phyloP scores from a whole-genome alignment of 2,113 vertebrate genomes.

The Gasterosteus aculeatus region DNA sequence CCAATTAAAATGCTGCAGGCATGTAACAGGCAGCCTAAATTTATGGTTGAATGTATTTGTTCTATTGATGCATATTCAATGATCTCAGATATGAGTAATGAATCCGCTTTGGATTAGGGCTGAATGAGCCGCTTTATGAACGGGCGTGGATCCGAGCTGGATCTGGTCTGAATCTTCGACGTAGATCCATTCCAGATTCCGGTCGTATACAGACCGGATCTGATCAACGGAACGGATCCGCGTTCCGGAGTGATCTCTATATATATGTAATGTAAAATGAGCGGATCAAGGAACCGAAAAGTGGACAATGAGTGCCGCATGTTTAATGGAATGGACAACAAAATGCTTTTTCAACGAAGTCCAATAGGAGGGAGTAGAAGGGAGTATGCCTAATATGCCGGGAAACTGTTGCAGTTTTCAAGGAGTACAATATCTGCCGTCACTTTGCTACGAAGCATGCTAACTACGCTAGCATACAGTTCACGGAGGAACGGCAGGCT shows the following conservation, averaged over 20 bases:
- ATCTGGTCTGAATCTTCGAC: too few relatives aligned
- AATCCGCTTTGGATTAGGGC: too few relatives aligned
- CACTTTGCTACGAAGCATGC: neutral
- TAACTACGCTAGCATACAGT: neutral
- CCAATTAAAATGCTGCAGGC: too few relatives aligned
- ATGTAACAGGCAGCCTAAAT: too few relatives aligned
- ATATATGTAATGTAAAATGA: neutral
- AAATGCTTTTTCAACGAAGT: constrained; percentile 18
- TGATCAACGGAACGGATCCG: neutral
- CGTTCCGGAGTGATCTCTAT: neutral
- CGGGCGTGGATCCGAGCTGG: too few relatives aligned
- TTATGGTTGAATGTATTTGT: too few relatives aligned
- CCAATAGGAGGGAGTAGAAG: neutral
- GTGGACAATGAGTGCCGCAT: neutral
- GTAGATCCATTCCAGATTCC: too few relatives aligned
- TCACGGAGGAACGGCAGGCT: neutral
- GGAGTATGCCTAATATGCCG: constrained; percentile 18
- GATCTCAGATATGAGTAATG: too few relatives aligned
- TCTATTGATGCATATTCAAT: too few relatives aligned
- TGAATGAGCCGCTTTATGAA: too few relatives aligned
- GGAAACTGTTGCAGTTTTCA: constrained; percentile 2
- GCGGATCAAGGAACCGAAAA: constrained; percentile 6
- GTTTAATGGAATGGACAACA: constrained; percentile 5
- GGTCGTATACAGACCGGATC: too few relatives aligned
- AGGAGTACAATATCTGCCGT: neutral